Percentiles rank a stretch among this genome's conserved stretches.
Evolutionary conservation across 2,113 vertebrate genomes (phyloP).

Genomic region (Brevimyrus niger): DNA sequence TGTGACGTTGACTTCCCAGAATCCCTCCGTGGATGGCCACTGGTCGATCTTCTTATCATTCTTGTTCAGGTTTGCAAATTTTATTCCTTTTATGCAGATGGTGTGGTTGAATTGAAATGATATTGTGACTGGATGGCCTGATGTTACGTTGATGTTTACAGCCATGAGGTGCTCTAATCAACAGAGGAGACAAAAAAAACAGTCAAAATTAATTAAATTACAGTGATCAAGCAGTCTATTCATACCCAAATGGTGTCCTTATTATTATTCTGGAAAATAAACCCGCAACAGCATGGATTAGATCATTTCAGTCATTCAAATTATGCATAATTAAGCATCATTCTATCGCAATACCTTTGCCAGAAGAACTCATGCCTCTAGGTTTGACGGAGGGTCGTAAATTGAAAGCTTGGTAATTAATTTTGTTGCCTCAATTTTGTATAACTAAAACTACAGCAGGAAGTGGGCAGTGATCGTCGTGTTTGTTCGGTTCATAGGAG

Average conservation of each 20-base stretch:
- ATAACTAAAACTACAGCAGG: neutral
- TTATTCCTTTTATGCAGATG: neutral
- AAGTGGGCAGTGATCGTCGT: neutral
- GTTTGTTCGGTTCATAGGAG: neutral
- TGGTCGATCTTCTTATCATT: neutral
- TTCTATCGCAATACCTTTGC: neutral
- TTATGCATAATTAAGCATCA: neutral
- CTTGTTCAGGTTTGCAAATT: slow-evolving; percentile 1
- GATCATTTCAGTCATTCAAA: neutral
- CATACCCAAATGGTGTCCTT: neutral
- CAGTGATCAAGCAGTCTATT: neutral
- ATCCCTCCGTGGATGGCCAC: neutral
- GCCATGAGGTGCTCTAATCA: neutral
- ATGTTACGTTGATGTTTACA: neutral
- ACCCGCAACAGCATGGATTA: neutral
- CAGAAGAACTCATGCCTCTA: neutral
- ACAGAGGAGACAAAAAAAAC: neutral
- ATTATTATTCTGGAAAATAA: neutral
- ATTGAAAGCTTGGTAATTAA: neutral
- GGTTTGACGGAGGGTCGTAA: neutral
- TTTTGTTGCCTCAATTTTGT: neutral
- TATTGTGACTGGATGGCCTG: neutral
- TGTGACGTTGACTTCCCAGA: neutral
- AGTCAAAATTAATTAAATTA: neutral
- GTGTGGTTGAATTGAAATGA: slow-evolving; percentile 11